These are phyloP conservation scores for Anagyrus pseudococci DNA, from an alignment of 2,888 invertebrate genomes.

Conservation along the genomic window DNA sequence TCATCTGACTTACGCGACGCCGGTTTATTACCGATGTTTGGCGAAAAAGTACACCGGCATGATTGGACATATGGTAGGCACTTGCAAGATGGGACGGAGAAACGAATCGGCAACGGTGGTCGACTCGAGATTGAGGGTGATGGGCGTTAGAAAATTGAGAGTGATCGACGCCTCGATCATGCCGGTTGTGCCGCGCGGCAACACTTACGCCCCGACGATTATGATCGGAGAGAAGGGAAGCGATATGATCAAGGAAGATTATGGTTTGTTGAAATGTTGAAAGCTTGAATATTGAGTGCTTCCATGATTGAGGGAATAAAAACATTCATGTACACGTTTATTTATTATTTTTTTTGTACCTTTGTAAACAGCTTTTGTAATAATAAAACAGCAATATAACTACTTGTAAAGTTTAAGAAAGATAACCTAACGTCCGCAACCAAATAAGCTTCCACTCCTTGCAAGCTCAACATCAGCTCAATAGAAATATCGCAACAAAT, in stretches of 20 bases:
- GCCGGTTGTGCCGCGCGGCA: constrained; percentile 64
- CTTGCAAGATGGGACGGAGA: constrained; percentile 60
- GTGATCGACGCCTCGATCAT: constrained; percentile 66
- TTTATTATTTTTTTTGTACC: no score
- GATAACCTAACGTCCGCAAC: no score
- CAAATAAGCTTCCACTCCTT: no score
- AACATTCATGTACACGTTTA: no score
- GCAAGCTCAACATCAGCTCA: no score
- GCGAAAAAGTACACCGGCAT: constrained; percentile 8
- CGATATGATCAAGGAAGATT: constrained; percentile 60
- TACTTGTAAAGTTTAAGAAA: no score
- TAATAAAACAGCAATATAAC: no score
- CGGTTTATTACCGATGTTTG: constrained; percentile 26
- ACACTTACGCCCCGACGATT: constrained; percentile 63
- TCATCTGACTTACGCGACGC: constrained; percentile 11
- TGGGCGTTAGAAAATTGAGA: constrained; percentile 61
- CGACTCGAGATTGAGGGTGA: constrained; percentile 57
- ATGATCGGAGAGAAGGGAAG: constrained; percentile 66
- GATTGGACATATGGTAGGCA: constrained; percentile 48
- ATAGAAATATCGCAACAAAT: no score
- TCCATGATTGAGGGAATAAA: no score
- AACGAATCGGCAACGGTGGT: constrained; percentile 57
- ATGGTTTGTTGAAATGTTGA: no score
- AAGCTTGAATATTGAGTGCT: no score
- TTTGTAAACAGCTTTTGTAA: no score